These are phyloP conservation scores for Porites australiensis DNA, from an alignment of 64 coral and sea anemone genomes.

Conservation along the genomic window DNA sequence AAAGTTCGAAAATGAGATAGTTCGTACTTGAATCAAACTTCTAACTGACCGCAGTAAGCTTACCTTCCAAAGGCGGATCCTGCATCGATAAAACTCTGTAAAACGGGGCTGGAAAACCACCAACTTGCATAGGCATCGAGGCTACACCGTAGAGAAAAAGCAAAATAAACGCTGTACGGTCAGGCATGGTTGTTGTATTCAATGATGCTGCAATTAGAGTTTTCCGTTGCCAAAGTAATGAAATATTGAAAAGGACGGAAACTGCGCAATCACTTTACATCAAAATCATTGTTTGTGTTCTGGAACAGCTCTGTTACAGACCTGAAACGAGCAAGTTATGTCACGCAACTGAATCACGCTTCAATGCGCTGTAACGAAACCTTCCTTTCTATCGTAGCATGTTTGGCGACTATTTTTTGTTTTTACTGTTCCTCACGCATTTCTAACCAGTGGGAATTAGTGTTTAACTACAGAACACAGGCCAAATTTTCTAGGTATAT, in stretches of 20 bases:
- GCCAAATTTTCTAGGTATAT: no score
- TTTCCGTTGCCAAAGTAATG: no score
- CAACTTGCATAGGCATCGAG: neutral
- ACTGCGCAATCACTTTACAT: no score
- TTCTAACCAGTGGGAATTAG: no score
- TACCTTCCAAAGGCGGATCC: conserved; percentile 73
- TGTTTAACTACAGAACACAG: no score
- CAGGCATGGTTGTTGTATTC: neutral
- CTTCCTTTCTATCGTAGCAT: neutral
- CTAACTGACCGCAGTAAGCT: neutral
- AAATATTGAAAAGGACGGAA: neutral
- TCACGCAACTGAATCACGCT: neutral
- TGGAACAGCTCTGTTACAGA: conserved; percentile 7
- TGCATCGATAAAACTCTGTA: conserved; percentile 32
- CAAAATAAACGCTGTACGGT: neutral
- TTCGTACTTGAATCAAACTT: no score
- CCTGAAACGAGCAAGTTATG: neutral
- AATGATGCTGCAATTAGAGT: no score
- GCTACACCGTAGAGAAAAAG: neutral
- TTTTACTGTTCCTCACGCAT: no score
- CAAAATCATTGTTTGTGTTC: neutral
- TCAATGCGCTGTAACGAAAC: neutral
- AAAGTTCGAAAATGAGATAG: no score
- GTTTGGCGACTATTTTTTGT: no score
- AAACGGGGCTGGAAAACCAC: conserved; percentile 60